These are phyloP conservation scores for Stenotaenia linearis DNA, from an alignment of 2,888 invertebrate species.

Conservation along the genomic window DNA sequence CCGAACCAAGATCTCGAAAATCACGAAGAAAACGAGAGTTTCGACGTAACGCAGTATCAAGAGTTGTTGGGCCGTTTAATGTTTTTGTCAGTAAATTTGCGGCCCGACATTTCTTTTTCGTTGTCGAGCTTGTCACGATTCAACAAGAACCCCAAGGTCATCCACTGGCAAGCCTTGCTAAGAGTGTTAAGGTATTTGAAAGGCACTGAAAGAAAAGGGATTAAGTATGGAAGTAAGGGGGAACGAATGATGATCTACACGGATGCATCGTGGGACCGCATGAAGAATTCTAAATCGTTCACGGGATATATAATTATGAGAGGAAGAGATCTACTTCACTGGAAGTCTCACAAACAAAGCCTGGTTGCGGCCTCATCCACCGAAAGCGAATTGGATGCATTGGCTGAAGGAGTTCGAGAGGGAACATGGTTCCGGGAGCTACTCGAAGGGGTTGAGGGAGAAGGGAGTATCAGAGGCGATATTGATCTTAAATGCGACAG, in stretches of 20 bases:
- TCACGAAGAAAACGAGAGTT: not conserved
- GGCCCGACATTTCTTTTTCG: not conserved
- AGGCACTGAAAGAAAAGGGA: not conserved
- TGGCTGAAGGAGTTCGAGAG: not conserved
- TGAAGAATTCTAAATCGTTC: not conserved
- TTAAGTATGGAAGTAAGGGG: not conserved
- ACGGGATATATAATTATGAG: not conserved
- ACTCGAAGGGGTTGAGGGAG: not conserved
- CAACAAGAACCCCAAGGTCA: not conserved
- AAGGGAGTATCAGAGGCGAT: not conserved
- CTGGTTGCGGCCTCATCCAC: not conserved
- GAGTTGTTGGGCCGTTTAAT: not conserved
- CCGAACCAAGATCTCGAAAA: not conserved
- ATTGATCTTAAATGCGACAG: not conserved
- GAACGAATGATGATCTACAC: not conserved
- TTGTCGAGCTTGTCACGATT: not conserved
- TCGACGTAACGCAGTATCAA: not conserved
- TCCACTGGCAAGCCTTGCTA: not conserved
- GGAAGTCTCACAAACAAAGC: not conserved
- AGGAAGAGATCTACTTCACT: not conserved
- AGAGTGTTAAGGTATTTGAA: conserved; percentile 4
- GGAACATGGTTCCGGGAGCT: not conserved
- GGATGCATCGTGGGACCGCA: not conserved
- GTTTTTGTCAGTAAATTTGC: not conserved
- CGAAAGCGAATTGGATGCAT: not conserved